Percentiles rank a stretch among this genome's conserved stretches.
Evolutionary conservation across 1,140 invertebrate species (phyloP).

Genomic region (Trialeurodes vaporariorum): DNA sequence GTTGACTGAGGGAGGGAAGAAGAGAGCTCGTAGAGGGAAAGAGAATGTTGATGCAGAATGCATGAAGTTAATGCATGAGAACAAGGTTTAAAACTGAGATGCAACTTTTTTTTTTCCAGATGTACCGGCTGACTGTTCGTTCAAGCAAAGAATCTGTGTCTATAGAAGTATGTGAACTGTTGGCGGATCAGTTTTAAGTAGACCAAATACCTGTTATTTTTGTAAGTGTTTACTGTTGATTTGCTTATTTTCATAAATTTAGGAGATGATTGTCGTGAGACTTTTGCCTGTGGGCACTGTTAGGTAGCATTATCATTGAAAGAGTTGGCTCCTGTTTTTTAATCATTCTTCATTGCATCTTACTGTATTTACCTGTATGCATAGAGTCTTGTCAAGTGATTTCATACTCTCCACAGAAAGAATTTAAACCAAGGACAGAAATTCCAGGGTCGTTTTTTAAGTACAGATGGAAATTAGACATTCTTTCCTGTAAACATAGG

Average conservation of each 20-base stretch:
- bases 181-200: slow-evolving; percentile 69
- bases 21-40: too few relatives aligned
- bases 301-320: not conserved
- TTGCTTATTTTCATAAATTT: not conserved
- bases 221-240: not conserved
- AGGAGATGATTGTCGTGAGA: not conserved
- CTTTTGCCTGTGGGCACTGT: not conserved
- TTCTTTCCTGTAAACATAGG: too few relatives aligned
- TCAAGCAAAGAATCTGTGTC: slow-evolving; percentile 93
- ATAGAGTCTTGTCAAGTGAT: not conserved
- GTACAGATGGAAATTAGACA: too few relatives aligned
- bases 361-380: not conserved
- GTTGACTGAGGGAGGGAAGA: too few relatives aligned
- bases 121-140: slow-evolving; percentile 93
- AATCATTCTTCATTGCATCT: too few relatives aligned
- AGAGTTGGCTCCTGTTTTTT: too few relatives aligned
- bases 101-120: slow-evolving; percentile 48
- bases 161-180: slow-evolving; percentile 73
- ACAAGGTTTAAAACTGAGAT: not conserved
- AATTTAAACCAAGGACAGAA: too few relatives aligned
- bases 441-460: too few relatives aligned
- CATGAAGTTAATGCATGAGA: not conserved
- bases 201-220: not conserved
- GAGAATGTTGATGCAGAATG: too few relatives aligned
- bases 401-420: not conserved